Conservation (phyloP, 2,888 invertebrate genomes). For the Archips xylosteana region DNA sequence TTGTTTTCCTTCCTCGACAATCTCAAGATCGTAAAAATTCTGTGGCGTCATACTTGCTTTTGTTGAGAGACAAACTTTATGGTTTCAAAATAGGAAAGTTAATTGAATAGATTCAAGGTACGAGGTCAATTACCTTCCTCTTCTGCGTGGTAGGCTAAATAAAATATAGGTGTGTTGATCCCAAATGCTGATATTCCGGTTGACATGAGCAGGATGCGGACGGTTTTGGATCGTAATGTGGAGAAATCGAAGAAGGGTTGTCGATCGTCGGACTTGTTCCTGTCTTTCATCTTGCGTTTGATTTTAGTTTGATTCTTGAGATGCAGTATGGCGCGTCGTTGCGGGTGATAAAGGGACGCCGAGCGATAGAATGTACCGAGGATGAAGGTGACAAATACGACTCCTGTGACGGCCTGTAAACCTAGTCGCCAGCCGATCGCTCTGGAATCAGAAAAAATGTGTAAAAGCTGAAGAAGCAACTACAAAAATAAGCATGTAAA, state of each 20-base stretch:
- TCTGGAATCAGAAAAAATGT: constrained; percentile 75
- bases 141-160: constrained; percentile 92
- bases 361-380: constrained; percentile 95
- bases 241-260: constrained; percentile 95
- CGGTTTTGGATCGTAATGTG: constrained; percentile 93
- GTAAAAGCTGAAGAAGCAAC: background rate
- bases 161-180: constrained; percentile 94
- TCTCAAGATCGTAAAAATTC: constrained; percentile 42
- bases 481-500: background rate
- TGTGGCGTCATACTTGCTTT: constrained; percentile 38
- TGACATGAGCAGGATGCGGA: constrained; percentile 92
- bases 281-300: constrained; percentile 93
- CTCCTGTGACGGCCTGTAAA: constrained; percentile 94
- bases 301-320: constrained; percentile 92
- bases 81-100: constrained; percentile 33
- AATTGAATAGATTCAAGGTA: constrained; percentile 31
- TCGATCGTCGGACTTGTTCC: constrained; percentile 90
- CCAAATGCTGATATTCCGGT: constrained; percentile 93
- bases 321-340: constrained; percentile 93
- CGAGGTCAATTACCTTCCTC: constrained; percentile 85
- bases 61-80: constrained; percentile 36
- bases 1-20: constrained; percentile 43
- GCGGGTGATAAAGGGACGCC: constrained; percentile 95
- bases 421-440: constrained; percentile 93
- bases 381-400: constrained; percentile 93